phyloP scores from a whole-genome alignment of 2,888 invertebrate genomes.

The Sisyra nigra region DNA sequence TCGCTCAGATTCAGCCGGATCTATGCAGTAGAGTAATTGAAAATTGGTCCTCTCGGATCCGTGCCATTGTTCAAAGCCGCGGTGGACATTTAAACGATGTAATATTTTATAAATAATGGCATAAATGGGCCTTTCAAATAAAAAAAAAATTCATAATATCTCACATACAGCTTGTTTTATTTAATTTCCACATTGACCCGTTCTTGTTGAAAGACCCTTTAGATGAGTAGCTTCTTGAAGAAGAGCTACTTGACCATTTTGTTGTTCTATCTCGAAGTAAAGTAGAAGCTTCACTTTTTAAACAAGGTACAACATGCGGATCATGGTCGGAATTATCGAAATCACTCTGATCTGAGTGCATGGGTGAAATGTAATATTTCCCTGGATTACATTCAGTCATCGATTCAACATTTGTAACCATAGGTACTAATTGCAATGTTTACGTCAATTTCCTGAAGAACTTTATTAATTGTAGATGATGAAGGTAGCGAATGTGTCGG shows the following conservation, averaged over 20 bases:
- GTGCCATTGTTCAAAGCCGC: too few species aligned
- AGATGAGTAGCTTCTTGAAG: slow-evolving; percentile 11
- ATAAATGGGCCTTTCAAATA: too few species aligned
- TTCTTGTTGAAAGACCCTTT: too few species aligned
- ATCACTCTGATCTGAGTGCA: slow-evolving; percentile 9
- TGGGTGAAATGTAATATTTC: slow-evolving; percentile 12
- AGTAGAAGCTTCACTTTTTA: slow-evolving; percentile 6
- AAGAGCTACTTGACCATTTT: slow-evolving; percentile 10
- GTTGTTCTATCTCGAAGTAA: slow-evolving; percentile 10
- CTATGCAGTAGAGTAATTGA: too few species aligned
- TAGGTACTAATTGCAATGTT: background rate
- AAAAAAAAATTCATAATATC: too few species aligned
- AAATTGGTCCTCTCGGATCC: too few species aligned
- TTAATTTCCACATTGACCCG: too few species aligned
- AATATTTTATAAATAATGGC: too few species aligned
- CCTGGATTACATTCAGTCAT: slow-evolving; percentile 11
- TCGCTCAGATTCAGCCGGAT: too few species aligned
- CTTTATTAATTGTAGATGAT: background rate
- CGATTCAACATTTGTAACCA: background rate
- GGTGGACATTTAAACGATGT: too few species aligned
- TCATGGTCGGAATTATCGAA: slow-evolving; percentile 11
- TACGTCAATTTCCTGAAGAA: slow-evolving; percentile 3
- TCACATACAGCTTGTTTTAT: too few species aligned
- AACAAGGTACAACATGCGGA: slow-evolving; percentile 9
- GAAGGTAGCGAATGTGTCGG: background rate